Evolutionary conservation across 1,140 invertebrate species (phyloP).

Genomic region (Himalopsyche phryganea): DNA sequence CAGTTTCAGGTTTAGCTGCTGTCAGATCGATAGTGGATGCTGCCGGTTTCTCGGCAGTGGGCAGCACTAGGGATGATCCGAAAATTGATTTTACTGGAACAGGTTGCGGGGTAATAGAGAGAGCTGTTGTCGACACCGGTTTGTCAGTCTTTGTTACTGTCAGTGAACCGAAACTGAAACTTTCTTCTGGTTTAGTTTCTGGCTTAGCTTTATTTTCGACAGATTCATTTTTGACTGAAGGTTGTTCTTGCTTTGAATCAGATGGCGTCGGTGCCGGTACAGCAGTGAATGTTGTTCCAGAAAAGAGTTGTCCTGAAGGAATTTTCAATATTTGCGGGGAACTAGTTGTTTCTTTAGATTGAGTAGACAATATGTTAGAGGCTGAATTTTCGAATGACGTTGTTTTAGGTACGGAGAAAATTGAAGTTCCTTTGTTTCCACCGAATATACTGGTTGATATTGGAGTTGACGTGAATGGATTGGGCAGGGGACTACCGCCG

Average conservation of each 20-base stretch:
- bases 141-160: background rate
- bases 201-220: no score
- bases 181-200: background rate
- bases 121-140: no score
- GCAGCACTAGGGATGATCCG: background rate
- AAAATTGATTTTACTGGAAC: constrained; percentile 5
- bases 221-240: no score
- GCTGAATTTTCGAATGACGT: no score
- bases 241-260: no score
- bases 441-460: background rate
- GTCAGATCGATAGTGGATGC: background rate
- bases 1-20: background rate
- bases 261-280: no score
- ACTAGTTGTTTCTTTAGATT: background rate
- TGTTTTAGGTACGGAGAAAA: background rate
- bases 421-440: constrained; percentile 1
- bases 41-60: background rate
- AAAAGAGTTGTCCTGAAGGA: background rate
- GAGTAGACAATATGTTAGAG: no score
- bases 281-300: background rate
- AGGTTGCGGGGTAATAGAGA: background rate
- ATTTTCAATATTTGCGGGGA: background rate
- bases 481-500: constrained; percentile 6
- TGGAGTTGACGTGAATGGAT: constrained; percentile 5
- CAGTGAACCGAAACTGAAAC: constrained; percentile 12